phyloP scores from a whole-genome alignment of 2,113 vertebrate genomes.

The Hiodon alosoides region DNA sequence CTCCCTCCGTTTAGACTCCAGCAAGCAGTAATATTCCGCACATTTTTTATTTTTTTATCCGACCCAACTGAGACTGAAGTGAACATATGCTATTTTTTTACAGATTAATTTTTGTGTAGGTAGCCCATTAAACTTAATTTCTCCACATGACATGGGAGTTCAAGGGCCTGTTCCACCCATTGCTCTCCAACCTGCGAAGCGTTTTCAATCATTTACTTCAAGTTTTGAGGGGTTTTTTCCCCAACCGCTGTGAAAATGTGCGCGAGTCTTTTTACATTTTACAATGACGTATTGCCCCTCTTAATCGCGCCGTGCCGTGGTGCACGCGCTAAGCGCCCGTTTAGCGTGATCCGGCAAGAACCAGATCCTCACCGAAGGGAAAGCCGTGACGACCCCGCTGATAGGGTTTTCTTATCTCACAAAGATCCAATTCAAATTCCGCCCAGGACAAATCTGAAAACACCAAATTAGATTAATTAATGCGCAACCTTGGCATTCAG shows the following conservation, averaged over 20 bases:
- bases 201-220: background rate
- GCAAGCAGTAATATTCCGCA: background rate
- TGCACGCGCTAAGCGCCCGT: background rate
- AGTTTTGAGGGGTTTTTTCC: too few species aligned
- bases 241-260: too few species aligned
- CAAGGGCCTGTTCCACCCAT: background rate
- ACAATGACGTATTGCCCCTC: background rate
- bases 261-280: too few species aligned
- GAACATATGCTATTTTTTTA: background rate
- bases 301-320: background rate
- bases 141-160: conserved; percentile 5
- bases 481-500: background rate
- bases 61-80: background rate
- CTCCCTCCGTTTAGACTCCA: background rate
- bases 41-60: background rate
- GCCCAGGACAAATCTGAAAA: background rate
- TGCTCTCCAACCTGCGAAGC: background rate
- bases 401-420: conserved; percentile 1
- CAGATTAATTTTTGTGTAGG: background rate
- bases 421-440: conserved; percentile 7
- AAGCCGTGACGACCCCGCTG: background rate
- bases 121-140: background rate
- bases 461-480: conserved; percentile 16
- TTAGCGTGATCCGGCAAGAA: background rate
- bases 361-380: background rate